phyloP scores from a whole-genome alignment of 2,888 invertebrate species.

The Apotomis betuletana region DNA sequence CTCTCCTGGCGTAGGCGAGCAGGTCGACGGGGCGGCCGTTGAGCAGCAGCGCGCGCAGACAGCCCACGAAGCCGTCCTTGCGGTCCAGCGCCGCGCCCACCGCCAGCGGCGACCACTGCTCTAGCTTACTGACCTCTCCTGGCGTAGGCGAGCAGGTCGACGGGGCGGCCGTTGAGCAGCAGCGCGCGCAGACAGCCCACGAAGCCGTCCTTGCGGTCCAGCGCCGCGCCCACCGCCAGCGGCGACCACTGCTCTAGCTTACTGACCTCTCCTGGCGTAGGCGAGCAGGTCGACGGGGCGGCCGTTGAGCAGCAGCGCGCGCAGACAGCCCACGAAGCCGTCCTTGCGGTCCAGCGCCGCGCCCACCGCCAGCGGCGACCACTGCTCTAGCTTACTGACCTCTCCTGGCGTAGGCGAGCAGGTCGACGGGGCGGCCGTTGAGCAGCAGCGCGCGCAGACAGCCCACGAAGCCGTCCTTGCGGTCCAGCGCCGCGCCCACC shows the following conservation, averaged over 20 bases:
- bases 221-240: slow-evolving; percentile 92
- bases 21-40: slow-evolving; percentile 94
- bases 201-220: slow-evolving; percentile 95
- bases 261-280: no score
- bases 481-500: slow-evolving; percentile 93
- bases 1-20: slow-evolving; percentile 86
- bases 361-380: slow-evolving; percentile 92
- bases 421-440: slow-evolving; percentile 92
- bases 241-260: no score
- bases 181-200: slow-evolving; percentile 97
- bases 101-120: slow-evolving; percentile 90
- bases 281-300: slow-evolving; percentile 89
- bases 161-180: slow-evolving; percentile 92
- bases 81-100: slow-evolving; percentile 94
- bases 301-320: slow-evolving; percentile 95
- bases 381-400: no score
- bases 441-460: slow-evolving; percentile 95
- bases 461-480: slow-evolving; percentile 96
- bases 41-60: slow-evolving; percentile 93
- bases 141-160: slow-evolving; percentile 90
- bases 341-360: slow-evolving; percentile 93
- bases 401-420: slow-evolving; percentile 88
- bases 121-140: no score
- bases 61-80: slow-evolving; percentile 97
- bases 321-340: slow-evolving; percentile 97